These are phyloP conservation scores for Sula dactylatra DNA, from an alignment of 2,113 vertebrate species.

Conservation along the genomic window DNA sequence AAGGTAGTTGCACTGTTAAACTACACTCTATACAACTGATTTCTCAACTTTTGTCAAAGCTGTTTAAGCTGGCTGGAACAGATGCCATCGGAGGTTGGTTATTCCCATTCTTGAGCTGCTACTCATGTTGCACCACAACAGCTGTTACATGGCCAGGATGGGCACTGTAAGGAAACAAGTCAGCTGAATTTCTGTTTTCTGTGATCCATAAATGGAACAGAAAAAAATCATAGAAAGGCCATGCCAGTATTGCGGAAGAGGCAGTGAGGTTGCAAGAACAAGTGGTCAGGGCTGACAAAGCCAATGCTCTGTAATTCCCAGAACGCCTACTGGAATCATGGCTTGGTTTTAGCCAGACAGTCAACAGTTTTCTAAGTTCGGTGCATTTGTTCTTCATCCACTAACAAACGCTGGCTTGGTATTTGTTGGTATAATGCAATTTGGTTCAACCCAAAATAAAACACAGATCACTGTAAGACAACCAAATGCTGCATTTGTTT, in stretches of 20 bases:
- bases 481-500: background rate
- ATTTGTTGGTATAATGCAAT: background rate
- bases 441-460: background rate
- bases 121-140: background rate
- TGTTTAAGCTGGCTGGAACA: background rate
- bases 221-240: background rate
- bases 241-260: background rate
- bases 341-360: background rate
- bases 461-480: background rate
- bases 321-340: background rate
- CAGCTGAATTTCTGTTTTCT: background rate
- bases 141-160: background rate
- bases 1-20: background rate
- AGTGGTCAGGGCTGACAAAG: background rate
- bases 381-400: background rate
- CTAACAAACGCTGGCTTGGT: background rate
- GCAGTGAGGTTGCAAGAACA: background rate
- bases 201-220: background rate
- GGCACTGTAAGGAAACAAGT: background rate
- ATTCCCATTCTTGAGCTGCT: background rate
- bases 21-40: background rate
- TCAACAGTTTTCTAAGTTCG: background rate
- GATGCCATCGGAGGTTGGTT: background rate
- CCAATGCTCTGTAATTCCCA: background rate
- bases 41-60: background rate